Base-by-base conservation (phyloP, 2,113 vertebrate genomes). In the Mustela lutreola region DNA sequence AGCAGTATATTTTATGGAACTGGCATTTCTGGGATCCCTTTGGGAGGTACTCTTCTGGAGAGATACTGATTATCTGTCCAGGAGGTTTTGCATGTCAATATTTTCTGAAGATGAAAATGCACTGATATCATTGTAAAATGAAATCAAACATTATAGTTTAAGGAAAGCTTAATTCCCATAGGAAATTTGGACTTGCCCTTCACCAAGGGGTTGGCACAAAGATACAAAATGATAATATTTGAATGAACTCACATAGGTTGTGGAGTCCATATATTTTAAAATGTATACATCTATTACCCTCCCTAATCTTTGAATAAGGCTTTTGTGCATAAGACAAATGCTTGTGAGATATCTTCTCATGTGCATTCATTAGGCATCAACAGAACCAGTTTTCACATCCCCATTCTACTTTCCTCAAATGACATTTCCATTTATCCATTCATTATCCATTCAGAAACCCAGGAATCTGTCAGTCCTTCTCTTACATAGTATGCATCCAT, bases 81-180 rank as follows among this genome's bases (percentile, higher is more conserved):
- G 67, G 82, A 42, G 21, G 78, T 42, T 22, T 76, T 3, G 6
- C 31, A 5, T 60, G 56, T 53, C 73, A 89, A 56, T 90, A 75
- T 78, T 92, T 42, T 88, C 18, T 91, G 65, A 83, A 82, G 85
- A 84, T 26, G n/a, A 63, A 96, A 83, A 82, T 53, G 67, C 11
- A 65, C 63, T 36, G 53, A 36, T 26, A 94, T 86, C 18, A 15
- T 79, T 91, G 45, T 65, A 50, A 95, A 83, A 73, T 96, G 42
- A 67, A 94, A 48, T n/a, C 15, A 94, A 82, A 86, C 31, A 45
- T 45, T 71, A 50, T 36, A 75, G 45, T 60, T 16, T 1, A 94
- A 28, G 79, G 71, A 94, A 92, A 85, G 5, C 21, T 60, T 50
- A 94, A 31, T 5, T 90, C 65, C 45, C 26, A 21, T 65, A n/a